Evolutionary conservation across 2,113 vertebrate species (phyloP), one percentile per base, ranked within the genome.

Genomic region (Ceyx margarethae): DNA sequence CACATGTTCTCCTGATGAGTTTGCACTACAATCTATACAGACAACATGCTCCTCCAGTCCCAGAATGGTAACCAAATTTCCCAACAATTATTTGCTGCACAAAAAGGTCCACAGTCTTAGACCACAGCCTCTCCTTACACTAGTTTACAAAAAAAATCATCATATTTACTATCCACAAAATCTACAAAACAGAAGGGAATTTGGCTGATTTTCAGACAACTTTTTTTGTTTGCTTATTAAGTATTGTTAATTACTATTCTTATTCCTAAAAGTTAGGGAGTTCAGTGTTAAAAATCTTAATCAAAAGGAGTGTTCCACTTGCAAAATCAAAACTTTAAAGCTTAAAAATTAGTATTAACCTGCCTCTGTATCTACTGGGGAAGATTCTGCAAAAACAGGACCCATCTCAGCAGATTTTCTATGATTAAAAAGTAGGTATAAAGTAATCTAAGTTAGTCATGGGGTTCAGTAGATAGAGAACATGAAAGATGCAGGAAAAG

Each of bases 311-410:
- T 2, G 11, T 53, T 92, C 43, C 12, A 10, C 10, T 87, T 81
- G 40, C 71, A 89, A 92, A 92, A 90, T 42, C 26, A 25, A 75
- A 75, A 89, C 35, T 42, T 81, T 53, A 87, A 84, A 89, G 86
- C 20, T 75, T 66, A n/a, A 67, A 89, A 84, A 68, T 33, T 67
- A 23, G 31, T 51, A 73, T 57, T 37, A 79, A 81, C 23, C 8
- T 85, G 51, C 25, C 25, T 1, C 0, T 89, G 28, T 37, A 86
- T 28, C 42, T 65, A 61, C 43, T 64, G 40, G 62, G 76, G 29
- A 75, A 78, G 18, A 72, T 28, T 42, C 53, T 67, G 29, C 15
- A 81, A 62, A 92, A 81, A 53, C 31, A 78, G 66, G 29, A 43
- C 17, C 43, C 18, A 43, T 23, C 29, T 81, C 71, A 81, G 48